These are phyloP conservation scores for Calyptomena viridis DNA, from an alignment of 2,113 vertebrate species.

Conservation along the genomic window DNA sequence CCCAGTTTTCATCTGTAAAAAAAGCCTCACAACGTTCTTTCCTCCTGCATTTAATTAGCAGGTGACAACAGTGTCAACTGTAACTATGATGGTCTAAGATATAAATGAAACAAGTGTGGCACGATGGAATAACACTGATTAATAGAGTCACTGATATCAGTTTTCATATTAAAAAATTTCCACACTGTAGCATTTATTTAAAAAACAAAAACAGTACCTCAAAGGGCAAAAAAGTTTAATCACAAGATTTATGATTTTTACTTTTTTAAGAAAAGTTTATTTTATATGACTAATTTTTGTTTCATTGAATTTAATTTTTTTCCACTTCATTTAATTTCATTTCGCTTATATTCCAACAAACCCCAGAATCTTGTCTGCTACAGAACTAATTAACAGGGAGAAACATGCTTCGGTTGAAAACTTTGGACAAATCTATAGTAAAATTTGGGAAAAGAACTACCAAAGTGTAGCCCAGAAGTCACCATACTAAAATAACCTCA, in stretches of 20 bases:
- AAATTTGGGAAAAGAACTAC: background rate
- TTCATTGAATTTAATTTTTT: background rate
- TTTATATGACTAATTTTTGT: background rate
- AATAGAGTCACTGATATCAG: background rate
- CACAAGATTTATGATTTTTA: background rate
- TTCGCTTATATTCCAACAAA: background rate
- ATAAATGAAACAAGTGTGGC: background rate
- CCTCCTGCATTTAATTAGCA: background rate
- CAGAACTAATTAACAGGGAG: background rate
- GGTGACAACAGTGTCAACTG: background rate
- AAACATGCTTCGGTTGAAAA: background rate
- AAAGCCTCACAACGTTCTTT: background rate
- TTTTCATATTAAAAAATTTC: background rate
- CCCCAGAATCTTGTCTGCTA: background rate
- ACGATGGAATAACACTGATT: background rate
- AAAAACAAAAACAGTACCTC: background rate
- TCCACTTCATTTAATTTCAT: background rate
- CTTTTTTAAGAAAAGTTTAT: background rate
- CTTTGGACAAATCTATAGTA: background rate
- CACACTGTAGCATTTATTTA: background rate
- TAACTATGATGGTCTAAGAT: background rate
- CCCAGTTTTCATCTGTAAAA: background rate
- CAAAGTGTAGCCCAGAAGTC: background rate
- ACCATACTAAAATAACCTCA: background rate
- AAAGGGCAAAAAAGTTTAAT: background rate